A percentile compares a stretch with the other conserved stretches of the same genome.
Conservation (phyloP, 2,888 invertebrate genomes). For the Leucoma salicis region DNA sequence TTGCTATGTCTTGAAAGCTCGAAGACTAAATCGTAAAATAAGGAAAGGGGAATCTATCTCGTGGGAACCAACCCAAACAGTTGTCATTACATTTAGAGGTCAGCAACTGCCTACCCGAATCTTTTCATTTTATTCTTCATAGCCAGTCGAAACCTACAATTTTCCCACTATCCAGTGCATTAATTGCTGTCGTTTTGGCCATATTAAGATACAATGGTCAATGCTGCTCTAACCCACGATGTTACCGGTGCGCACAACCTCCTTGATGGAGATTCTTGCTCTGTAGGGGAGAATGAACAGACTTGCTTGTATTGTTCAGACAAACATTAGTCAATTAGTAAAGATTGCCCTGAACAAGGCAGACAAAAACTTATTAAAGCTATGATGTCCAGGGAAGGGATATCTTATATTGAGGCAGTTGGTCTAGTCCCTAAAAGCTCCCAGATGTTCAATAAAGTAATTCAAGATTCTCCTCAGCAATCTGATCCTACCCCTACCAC, state of each 20-base stretch:
- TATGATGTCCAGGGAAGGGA: not conserved
- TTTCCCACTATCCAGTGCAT: not conserved
- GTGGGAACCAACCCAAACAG: conserved; percentile 12
- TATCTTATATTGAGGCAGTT: not conserved
- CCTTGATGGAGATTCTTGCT: not conserved
- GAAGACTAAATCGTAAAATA: conserved; percentile 9
- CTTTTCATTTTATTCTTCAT: conserved; percentile 5
- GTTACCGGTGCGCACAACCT: not conserved
- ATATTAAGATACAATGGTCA: not conserved
- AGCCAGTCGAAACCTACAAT: conserved; percentile 6
- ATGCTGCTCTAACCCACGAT: not conserved
- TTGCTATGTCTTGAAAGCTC: conserved; percentile 13
- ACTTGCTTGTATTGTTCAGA: not conserved
- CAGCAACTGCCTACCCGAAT: conserved; percentile 6
- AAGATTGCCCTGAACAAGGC: not conserved
- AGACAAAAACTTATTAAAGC: not conserved
- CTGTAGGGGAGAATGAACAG: not conserved
- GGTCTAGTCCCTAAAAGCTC: not conserved
- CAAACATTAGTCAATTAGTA: not conserved
- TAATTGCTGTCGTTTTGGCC: not conserved
- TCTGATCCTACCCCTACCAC: not conserved
- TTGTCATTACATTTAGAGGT: conserved; percentile 13
- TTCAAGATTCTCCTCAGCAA: not conserved
- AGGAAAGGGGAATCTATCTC: not conserved
- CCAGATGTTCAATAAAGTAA: not conserved